Evolutionary conservation across 2,888 invertebrate species (phyloP).

Genomic region (Neoascia interrupta): DNA sequence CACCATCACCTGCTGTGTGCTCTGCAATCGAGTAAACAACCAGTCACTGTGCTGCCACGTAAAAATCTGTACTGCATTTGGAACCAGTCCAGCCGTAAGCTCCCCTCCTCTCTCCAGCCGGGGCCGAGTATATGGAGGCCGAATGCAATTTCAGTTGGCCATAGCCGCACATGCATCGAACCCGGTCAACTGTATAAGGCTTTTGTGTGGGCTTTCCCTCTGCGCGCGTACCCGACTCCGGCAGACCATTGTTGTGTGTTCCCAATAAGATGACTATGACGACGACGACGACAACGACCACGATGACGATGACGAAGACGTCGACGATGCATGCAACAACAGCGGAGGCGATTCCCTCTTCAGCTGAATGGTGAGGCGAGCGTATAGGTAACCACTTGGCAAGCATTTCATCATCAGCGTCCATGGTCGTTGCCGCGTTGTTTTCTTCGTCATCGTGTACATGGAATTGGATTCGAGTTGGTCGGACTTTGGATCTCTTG

Average conservation of each 20-base stretch:
- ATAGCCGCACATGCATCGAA: conserved; percentile 61
- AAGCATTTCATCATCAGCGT: conserved; percentile 63
- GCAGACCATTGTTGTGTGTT: conserved; percentile 32
- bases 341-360: conserved; percentile 50
- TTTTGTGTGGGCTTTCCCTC: conserved; percentile 2
- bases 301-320: conserved; percentile 44
- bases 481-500: conserved; percentile 62
- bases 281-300: conserved; percentile 18
- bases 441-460: conserved; percentile 51
- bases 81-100: conserved; percentile 52
- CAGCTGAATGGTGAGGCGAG: conserved; percentile 23
- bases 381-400: conserved; percentile 61
- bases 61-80: conserved; percentile 47
- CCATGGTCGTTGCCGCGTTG: conserved; percentile 31
- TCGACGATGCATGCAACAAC: conserved; percentile 38
- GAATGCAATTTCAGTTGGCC: conserved; percentile 46
- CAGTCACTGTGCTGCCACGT: conserved; percentile 37
- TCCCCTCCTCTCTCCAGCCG: background rate
- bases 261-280: conserved; percentile 50
- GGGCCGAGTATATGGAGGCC: conserved; percentile 5
- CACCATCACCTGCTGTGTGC: conserved; percentile 57
- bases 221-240: background rate
- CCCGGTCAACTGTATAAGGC: conserved; percentile 50
- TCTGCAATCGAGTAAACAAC: conserved; percentile 28
- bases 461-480: conserved; percentile 23